Conservation (phyloP, 2,113 vertebrate genomes). For the Plestiodon gilberti region DNA sequence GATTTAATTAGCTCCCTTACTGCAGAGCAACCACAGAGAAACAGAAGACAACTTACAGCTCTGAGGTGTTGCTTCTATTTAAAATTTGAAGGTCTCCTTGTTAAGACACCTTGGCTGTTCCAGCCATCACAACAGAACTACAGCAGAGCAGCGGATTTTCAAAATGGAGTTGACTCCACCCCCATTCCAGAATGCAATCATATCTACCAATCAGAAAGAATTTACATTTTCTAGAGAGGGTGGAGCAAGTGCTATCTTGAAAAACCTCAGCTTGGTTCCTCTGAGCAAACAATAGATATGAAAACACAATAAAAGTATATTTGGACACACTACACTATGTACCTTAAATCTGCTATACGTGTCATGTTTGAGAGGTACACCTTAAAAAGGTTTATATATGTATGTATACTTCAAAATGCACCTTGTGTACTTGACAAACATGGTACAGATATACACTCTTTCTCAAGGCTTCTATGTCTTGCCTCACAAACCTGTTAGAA, state of each 20-base stretch:
- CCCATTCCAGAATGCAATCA: conserved; percentile 11
- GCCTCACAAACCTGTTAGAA: no score
- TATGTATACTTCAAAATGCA: background rate
- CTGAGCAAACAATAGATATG: background rate
- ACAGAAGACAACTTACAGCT: background rate
- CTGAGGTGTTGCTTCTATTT: background rate
- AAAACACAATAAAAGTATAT: background rate
- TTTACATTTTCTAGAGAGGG: background rate
- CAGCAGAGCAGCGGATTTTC: conserved; percentile 7
- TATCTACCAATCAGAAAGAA: conserved; percentile 15
- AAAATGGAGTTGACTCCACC: conserved; percentile 23
- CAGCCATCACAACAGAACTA: background rate
- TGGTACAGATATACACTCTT: no score
- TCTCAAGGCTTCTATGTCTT: background rate
- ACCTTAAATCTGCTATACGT: background rate
- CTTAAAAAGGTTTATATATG: no score
- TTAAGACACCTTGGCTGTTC: background rate
- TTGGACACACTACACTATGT: background rate
- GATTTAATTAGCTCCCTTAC: background rate
- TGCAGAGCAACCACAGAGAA: background rate
- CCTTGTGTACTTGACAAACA: background rate
- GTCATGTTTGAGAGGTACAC: background rate
- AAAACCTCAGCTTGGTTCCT: background rate
- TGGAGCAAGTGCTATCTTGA: background rate
- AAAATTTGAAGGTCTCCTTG: background rate